Base-by-base conservation (phyloP, 2,888 invertebrate genomes). In the Calephelis perditalis region DNA sequence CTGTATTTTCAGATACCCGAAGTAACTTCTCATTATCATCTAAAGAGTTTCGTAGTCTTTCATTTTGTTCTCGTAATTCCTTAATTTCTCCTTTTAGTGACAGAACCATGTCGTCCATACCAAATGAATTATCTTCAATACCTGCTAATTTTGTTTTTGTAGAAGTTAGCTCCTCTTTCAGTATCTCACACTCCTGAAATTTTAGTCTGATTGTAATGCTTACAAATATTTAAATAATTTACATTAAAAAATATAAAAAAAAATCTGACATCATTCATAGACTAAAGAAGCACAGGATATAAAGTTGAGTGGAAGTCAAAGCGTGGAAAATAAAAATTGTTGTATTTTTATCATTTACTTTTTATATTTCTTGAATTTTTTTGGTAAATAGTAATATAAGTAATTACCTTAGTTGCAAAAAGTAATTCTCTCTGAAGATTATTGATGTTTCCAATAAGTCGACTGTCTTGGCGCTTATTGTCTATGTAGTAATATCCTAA, bases 401-500 rank as follows among this genome's bases (percentile, higher is more conserved):
- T 36, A 36, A 61, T 78, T 78, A 85, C 93, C 92, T 84, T 92
- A 74, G 77, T 92, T 67, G 81, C 84, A 80, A 81, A 91, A 64
- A 91, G 77, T 66, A 91, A 77, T 69, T 91, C 90, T 47, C 91
- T 79, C 64, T 91, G 91, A 49, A 91, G 68, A 63, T 83, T 88
- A 82, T 90, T 93, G 77, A 88, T 92, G 79, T 77, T 95, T 0
- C 93, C 93, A 61, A 96, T 92, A 43, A 96, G 88, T 59, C 92
- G 92, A 57, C 93, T 92, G 74, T 96, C 96, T 71, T 94, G 92
- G 67, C 94, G 92, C 71, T 91, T 93, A 74, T 94, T 95, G 80
- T 96, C 96, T 65, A 96, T 93, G 70, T 94, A 94, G 78, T 96
- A 94, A 81, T 95, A 95, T 35, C 95, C 95, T 63, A 96, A 91